These are phyloP conservation scores for Acronicta leporina DNA, from an alignment of 2,888 invertebrate genomes.

Conservation along the genomic window DNA sequence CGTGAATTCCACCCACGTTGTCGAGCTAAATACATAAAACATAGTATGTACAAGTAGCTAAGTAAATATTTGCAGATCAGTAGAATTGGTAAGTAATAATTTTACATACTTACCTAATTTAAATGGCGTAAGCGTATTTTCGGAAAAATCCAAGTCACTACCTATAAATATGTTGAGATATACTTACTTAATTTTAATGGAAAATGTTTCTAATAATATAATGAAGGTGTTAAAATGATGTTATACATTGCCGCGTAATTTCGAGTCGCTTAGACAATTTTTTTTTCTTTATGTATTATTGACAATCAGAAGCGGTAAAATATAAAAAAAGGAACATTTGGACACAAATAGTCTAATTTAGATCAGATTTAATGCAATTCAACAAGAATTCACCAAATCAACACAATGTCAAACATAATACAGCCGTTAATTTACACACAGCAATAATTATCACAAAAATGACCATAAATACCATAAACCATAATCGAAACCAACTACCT, in stretches of 20 bases:
- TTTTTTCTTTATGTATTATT: background rate
- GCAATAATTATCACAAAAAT: no score
- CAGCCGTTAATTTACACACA: no score
- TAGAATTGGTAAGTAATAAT: constrained; percentile 45
- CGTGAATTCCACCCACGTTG: constrained; percentile 57
- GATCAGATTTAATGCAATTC: no score
- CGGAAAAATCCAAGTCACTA: constrained; percentile 16
- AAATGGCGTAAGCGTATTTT: constrained; percentile 8
- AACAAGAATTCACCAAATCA: no score
- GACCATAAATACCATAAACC: no score
- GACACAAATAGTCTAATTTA: no score
- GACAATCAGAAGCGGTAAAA: no score
- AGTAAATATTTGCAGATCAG: constrained; percentile 53
- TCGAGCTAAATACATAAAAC: constrained; percentile 57
- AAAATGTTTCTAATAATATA: background rate
- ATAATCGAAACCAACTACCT: no score
- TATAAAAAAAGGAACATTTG: no score
- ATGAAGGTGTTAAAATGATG: background rate
- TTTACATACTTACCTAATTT: constrained; percentile 13
- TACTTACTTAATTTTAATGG: background rate
- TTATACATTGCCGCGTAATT: background rate
- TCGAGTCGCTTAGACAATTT: background rate
- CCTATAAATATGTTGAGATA: background rate
- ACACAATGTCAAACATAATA: no score
- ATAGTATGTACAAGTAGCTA: constrained; percentile 42